Conservation (phyloP, 1,140 invertebrate genomes). For the Drosophila grimshawi region DNA sequence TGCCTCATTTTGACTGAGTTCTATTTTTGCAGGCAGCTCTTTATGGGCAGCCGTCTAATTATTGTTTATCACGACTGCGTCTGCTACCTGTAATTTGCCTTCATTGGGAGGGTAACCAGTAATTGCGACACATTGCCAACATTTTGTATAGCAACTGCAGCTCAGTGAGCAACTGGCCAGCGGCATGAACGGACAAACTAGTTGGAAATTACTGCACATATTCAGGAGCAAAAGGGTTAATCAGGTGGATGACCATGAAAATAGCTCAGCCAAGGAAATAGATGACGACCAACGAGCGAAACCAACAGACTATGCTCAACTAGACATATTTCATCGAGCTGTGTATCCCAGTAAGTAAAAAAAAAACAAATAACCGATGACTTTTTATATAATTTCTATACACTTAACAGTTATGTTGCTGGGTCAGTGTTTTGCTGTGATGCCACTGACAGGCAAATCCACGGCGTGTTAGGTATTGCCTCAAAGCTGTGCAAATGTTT, state of each 20-base stretch:
- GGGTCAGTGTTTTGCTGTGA: slow-evolving; percentile 67
- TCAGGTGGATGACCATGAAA: slow-evolving; percentile 8
- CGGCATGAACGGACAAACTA: slow-evolving; percentile 53
- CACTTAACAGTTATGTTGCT: slow-evolving; percentile 66
- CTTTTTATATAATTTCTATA: neutral
- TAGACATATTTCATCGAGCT: slow-evolving; percentile 68
- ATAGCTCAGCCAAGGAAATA: neutral
- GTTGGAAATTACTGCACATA: slow-evolving; percentile 45
- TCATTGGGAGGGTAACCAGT: slow-evolving; percentile 28
- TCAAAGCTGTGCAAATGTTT: slow-evolving; percentile 61
- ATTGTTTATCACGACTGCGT: slow-evolving; percentile 56
- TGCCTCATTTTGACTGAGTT: slow-evolving; percentile 57
- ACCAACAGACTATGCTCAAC: slow-evolving; percentile 29
- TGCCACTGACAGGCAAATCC: slow-evolving; percentile 67
- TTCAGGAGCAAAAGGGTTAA: slow-evolving; percentile 11
- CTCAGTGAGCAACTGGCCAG: slow-evolving; percentile 48
- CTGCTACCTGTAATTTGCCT: slow-evolving; percentile 54
- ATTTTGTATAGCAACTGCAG: neutral
- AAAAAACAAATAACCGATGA: neutral
- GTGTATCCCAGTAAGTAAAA: slow-evolving; percentile 64
- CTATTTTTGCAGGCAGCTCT: slow-evolving; percentile 1
- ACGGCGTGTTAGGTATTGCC: slow-evolving; percentile 51
- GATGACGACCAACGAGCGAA: slow-evolving; percentile 31
- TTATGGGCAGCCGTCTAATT: slow-evolving; percentile 56
- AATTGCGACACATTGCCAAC: neutral